Conservation (phyloP, 2,113 vertebrate genomes). For the Pardalotus punctatus region DNA sequence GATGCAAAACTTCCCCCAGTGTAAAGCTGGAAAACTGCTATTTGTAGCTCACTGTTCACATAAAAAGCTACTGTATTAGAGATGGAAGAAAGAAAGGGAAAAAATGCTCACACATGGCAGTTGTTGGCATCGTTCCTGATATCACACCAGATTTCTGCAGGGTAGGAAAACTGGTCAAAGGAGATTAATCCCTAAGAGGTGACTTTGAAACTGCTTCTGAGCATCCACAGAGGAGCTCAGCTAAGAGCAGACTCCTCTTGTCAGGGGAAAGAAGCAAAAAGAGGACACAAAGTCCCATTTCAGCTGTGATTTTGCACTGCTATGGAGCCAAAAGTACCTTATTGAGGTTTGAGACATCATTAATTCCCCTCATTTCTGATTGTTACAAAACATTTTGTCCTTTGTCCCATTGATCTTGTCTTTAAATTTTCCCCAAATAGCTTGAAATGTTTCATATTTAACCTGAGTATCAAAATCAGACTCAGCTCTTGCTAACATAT, state of each 20-base stretch:
- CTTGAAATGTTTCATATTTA: not conserved
- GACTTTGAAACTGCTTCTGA: not conserved
- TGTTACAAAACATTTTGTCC: not conserved
- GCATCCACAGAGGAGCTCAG: not conserved
- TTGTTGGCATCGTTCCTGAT: not conserved
- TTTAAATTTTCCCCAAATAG: not conserved
- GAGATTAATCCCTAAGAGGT: not conserved
- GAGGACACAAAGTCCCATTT: not conserved
- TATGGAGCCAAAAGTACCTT: not conserved
- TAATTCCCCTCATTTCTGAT: not conserved
- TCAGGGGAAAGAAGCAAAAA: not conserved
- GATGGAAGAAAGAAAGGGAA: not conserved
- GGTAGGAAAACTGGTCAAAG: not conserved
- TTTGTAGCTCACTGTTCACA: not conserved
- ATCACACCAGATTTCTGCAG: not conserved
- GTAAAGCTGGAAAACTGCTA: not conserved
- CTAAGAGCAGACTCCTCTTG: not conserved
- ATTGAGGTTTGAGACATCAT: not conserved
- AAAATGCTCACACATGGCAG: fast-evolving
- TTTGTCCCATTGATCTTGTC: not conserved
- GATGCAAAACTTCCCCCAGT: not conserved
- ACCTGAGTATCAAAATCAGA: not conserved
- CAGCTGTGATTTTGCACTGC: not conserved
- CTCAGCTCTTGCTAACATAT: not conserved
- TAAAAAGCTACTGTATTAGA: not conserved